Evolutionary conservation across 2,888 invertebrate species (phyloP).

Genomic region (Athetis lepigone): DNA sequence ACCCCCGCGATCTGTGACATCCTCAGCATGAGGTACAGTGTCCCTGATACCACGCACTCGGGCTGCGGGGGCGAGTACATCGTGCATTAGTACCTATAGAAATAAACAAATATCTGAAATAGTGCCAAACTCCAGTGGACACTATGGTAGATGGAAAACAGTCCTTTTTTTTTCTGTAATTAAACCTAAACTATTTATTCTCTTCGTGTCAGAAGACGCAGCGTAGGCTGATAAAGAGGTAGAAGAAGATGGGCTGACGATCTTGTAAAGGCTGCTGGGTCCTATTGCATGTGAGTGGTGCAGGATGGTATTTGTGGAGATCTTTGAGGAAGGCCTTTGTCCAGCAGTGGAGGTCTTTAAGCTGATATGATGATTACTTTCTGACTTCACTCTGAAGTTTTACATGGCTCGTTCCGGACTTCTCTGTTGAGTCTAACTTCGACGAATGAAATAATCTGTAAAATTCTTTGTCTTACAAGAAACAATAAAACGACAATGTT

Average conservation of each 20-base stretch:
- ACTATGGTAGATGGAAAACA: background rate
- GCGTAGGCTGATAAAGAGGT: too few relatives aligned
- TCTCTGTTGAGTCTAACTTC: background rate
- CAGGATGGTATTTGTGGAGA: too few relatives aligned
- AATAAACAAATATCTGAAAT: background rate
- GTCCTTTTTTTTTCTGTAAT: background rate
- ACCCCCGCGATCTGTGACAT: constrained; percentile 64
- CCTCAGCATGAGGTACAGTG: constrained; percentile 59
- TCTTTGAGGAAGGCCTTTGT: too few relatives aligned
- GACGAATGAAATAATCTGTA: background rate
- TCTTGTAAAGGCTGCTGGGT: too few relatives aligned
- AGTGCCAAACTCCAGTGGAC: background rate
- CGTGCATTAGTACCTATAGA: constrained; percentile 1
- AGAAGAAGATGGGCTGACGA: too few relatives aligned
- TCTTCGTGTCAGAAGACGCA: too few relatives aligned
- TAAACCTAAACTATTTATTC: too few relatives aligned
- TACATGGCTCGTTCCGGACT: too few relatives aligned
- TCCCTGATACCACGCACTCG: constrained; percentile 61
- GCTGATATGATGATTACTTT: too few relatives aligned
- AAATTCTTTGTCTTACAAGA: background rate
- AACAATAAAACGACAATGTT: background rate
- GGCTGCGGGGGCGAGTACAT: constrained; percentile 18
- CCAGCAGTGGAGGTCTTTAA: too few relatives aligned
- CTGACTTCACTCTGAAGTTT: too few relatives aligned
- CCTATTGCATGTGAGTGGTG: too few relatives aligned